Conservation (phyloP, 2,113 vertebrate species). For the Nansenia antarctica region DNA sequence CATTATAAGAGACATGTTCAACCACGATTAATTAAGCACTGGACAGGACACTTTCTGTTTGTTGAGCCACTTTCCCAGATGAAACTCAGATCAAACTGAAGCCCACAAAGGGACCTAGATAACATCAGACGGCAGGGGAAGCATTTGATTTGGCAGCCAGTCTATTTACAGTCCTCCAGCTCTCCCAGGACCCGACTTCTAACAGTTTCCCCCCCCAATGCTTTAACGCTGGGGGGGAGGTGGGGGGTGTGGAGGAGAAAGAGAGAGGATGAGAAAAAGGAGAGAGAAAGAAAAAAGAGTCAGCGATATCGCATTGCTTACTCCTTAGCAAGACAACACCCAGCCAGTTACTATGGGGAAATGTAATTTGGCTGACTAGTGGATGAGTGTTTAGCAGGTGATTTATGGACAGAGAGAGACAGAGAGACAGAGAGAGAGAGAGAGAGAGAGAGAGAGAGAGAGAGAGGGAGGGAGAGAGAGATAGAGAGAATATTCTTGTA, state of each 20-base stretch:
- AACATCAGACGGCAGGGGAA: slow-evolving; percentile 29
- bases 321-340: no score
- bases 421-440: slow-evolving; percentile 5
- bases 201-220: slow-evolving; percentile 16
- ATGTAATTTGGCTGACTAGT: no score
- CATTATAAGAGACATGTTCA: slow-evolving; percentile 5
- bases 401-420: not conserved
- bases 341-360: no score
- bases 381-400: no score
- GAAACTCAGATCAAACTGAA: slow-evolving; percentile 24
- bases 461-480: not conserved
- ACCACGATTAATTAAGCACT: not conserved
- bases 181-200: slow-evolving; percentile 20
- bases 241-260: not conserved
- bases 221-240: slow-evolving; percentile 29
- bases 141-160: slow-evolving; percentile 35
- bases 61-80: not conserved
- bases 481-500: not conserved
- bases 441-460: not conserved
- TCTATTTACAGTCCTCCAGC: slow-evolving; percentile 23
- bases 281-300: not conserved
- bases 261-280: not conserved
- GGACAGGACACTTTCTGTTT: not conserved
- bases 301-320: no score
- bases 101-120: slow-evolving; percentile 13